Evolutionary conservation across 2,888 invertebrate genomes (phyloP).

Genomic region (Apodemia zela): DNA sequence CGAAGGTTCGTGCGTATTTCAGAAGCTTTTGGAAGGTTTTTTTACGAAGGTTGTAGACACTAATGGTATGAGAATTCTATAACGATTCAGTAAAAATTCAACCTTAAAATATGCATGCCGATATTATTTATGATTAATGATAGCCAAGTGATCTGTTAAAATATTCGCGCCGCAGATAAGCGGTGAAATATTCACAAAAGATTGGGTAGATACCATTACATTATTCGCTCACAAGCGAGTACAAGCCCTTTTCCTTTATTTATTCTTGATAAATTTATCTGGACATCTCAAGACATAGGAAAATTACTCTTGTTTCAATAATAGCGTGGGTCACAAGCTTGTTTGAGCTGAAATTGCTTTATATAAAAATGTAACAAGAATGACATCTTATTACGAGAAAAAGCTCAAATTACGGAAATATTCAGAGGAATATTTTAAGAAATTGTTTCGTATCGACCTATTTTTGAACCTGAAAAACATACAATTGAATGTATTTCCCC

Average conservation of each 20-base stretch:
- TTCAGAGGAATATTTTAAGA: no score
- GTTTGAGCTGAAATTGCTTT: neutral
- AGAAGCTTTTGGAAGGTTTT: neutral
- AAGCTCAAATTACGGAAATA: no score
- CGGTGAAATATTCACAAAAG: constrained; percentile 8
- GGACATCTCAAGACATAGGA: constrained; percentile 1
- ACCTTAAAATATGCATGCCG: constrained; percentile 30
- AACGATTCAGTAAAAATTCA: constrained; percentile 1
- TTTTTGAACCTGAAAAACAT: no score
- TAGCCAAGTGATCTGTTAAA: constrained; percentile 44
- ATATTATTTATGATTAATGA: constrained; percentile 68
- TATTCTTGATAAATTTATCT: constrained; percentile 9
- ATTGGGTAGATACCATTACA: constrained; percentile 7
- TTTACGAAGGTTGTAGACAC: neutral
- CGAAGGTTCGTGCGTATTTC: neutral
- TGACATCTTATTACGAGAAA: neutral
- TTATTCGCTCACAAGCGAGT: neutral
- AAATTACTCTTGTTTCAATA: constrained; percentile 3
- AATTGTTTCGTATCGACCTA: no score
- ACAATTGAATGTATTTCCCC: no score
- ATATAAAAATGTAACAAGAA: neutral
- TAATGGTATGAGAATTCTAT: constrained; percentile 7
- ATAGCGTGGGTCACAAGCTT: neutral
- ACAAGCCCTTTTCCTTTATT: constrained; percentile 8
- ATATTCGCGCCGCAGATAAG: constrained; percentile 41